Base-by-base conservation (phyloP, 2,888 invertebrate species). In the Diachrysia chrysitis region DNA sequence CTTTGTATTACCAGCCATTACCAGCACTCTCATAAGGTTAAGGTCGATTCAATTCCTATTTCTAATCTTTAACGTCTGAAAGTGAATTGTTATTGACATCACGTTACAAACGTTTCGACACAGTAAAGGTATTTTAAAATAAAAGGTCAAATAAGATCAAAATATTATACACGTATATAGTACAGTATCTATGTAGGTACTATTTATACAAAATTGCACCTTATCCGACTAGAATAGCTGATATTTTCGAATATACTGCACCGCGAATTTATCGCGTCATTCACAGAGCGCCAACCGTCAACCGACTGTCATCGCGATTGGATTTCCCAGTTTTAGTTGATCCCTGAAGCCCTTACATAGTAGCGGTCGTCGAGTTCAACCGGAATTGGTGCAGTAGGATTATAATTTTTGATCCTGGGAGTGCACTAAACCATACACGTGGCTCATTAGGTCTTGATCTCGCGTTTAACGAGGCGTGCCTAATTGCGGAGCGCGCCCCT, bases 381-480 rank as follows among this genome's bases (percentile, higher is more conserved):
- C 73, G 79, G 82, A 10, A 46, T 62, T 89, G 88, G 92, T 83
- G 70, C 66, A 29, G 77, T 60, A 72, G 87, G 88, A 91, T 90
- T 92, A 91, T 91, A 92, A 91, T 92, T 92, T 92, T 92, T 92
- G 91, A 92, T 92, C 90, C 91, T 90, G 85, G 79, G 86, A 90
- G 89, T 90, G 92, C 90, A 92, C 89, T 90, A 92, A 91, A 90
- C 89, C 92, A 90, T 92, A 91, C 90, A 91, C 90, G 90, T 91
- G 91, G 93, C 92, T 92, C 93, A 93, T 93, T 93, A 93, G 93
- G 89, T 93, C 92, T 90, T 90, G 92, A 93, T 92, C 93, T 89
- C 89, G 87, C 82, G 87, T 79, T 88, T 89, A 94, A 93, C 93
- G 94, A 93, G 91, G 85, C 93, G 91, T 78, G 81, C 83, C 91